Evolutionary conservation across 2,888 invertebrate species (phyloP), one percentile per base, ranked within the genome.

Genomic region (Parochlus steinenii): DNA sequence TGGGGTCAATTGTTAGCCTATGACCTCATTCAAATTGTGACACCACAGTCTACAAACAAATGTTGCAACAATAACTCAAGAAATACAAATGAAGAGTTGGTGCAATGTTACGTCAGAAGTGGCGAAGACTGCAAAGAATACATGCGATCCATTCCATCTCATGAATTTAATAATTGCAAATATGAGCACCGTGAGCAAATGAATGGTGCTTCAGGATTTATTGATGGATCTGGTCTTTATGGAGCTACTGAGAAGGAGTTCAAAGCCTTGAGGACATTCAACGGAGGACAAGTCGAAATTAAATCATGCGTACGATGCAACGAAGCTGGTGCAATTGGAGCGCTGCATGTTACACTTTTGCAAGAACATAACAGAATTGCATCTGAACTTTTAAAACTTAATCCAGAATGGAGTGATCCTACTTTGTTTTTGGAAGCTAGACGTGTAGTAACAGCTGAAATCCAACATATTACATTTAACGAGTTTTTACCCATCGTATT

Each of bases 181-280:
- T 74, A 71, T 78, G 78, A 71, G 41, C 61, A 68, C 41, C 68
- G 87, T 30, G 77, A 86, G 45, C 83, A 86, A 51, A 78, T 87
- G 75, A 87, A 87, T 55, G 63, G 76, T 39, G 87, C 78, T 0
- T 79, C 86, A 0, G 70, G 80, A 2, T 85, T 79, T 52, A 62
- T 89, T 38, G 89, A 89, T 48, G 87, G 75, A 1, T 83, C 83
- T 0, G 76, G 75, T 2, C 56, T 89, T 34, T 89, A 89, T 52
- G 86, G 86, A 8, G 71, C 67, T 40, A 79, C 77, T 0, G 74
- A 76, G 33, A 71, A 74, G 41, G 74, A 75, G 43, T 61, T 79
- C 3, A 67, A 77, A 32, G 67, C 68, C 1, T 52, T 85, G 4
- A 62, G 85, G 18, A 71, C 75, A 1, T 80, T 75, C 49, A 69